Conservation (phyloP, 1,140 invertebrate species). For the Harlomillsia oculata region DNA sequence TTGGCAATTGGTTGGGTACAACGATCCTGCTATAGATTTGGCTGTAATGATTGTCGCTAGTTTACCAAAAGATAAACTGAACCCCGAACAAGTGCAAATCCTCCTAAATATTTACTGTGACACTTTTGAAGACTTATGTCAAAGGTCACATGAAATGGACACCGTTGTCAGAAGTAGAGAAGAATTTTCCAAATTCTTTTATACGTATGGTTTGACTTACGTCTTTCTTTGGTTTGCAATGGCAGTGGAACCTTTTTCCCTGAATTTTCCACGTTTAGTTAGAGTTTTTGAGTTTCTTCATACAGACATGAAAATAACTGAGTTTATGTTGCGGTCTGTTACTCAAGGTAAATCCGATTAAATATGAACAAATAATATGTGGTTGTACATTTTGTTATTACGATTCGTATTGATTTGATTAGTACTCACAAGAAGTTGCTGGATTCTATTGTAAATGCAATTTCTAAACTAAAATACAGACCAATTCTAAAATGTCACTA, state of each 20-base stretch:
- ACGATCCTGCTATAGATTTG: constrained; percentile 17
- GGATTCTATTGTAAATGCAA: too few relatives aligned
- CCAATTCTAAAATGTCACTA: too few relatives aligned
- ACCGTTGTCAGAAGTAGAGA: background rate
- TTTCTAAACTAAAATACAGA: too few relatives aligned
- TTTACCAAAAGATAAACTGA: constrained; percentile 7
- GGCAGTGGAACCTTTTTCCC: background rate
- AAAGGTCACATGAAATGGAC: background rate
- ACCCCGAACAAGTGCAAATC: constrained; percentile 5
- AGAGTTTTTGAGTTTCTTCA: constrained; percentile 17
- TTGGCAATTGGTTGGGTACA: constrained; percentile 23
- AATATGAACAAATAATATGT: too few relatives aligned
- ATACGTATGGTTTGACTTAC: constrained; percentile 13
- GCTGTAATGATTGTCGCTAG: constrained; percentile 3
- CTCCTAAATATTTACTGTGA: constrained; percentile 12
- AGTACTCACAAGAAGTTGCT: too few relatives aligned
- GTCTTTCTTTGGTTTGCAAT: constrained; percentile 12
- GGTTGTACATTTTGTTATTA: too few relatives aligned
- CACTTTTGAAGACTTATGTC: background rate
- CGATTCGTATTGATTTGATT: too few relatives aligned
- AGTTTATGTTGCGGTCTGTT: constrained; percentile 11
- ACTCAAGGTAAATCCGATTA: too few relatives aligned
- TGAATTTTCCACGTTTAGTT: constrained; percentile 5
- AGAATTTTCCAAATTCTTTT: constrained; percentile 19
- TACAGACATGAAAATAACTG: background rate